phyloP scores from a whole-genome alignment of 2,888 invertebrate genomes.

The Dynastes tityus region DNA sequence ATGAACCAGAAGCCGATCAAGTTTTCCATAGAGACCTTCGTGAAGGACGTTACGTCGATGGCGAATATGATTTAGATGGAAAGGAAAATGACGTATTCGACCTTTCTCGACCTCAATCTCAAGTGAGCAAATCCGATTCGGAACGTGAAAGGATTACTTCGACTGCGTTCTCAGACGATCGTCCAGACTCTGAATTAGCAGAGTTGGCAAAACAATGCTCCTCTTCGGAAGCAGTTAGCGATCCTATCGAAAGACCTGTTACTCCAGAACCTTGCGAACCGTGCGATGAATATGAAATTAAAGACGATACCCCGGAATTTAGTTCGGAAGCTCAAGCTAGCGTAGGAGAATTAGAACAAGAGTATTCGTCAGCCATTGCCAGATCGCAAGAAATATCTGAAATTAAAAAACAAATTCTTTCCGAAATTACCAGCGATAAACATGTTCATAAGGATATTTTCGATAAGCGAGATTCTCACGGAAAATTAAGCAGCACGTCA shows the following conservation, averaged over 20 bases:
- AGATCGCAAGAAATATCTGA: slow-evolving; percentile 55
- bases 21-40: slow-evolving; percentile 68
- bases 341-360: slow-evolving; percentile 68
- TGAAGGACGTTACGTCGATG: slow-evolving; percentile 65
- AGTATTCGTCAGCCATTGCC: slow-evolving; percentile 67
- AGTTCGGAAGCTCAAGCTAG: slow-evolving; percentile 66
- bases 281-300: slow-evolving; percentile 60
- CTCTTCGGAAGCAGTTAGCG: slow-evolving; percentile 66
- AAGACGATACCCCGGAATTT: slow-evolving; percentile 68
- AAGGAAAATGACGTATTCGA: slow-evolving; percentile 56
- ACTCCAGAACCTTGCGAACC: slow-evolving; percentile 71
- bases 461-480: slow-evolving; percentile 66
- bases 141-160: slow-evolving; percentile 66
- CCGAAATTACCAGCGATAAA: slow-evolving; percentile 63
- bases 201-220: slow-evolving; percentile 67
- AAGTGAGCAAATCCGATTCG: slow-evolving; percentile 67
- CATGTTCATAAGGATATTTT: slow-evolving; percentile 59
- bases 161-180: slow-evolving; percentile 67
- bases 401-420: slow-evolving; percentile 64
- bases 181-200: slow-evolving; percentile 68
- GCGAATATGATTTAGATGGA: slow-evolving; percentile 60
- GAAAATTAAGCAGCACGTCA: slow-evolving; percentile 67
- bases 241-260: slow-evolving; percentile 73
- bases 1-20: slow-evolving; percentile 71
- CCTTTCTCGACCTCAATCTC: slow-evolving; percentile 60